Evolutionary conservation across 1,140 invertebrate genomes (phyloP).

Genomic region (Gonioctena quinquepunctata): DNA sequence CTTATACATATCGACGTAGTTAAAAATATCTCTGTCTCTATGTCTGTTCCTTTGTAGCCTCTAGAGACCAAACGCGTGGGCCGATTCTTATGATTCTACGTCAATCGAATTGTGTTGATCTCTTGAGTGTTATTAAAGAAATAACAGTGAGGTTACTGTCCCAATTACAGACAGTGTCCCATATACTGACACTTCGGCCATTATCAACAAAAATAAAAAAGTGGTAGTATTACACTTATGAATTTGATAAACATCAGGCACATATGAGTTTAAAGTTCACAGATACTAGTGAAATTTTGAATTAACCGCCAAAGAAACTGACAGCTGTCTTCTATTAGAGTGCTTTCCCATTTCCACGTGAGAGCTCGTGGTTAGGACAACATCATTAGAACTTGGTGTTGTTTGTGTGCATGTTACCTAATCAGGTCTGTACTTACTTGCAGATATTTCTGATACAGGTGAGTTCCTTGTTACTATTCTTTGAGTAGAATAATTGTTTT

Average conservation of each 20-base stretch:
- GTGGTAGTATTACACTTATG: neutral
- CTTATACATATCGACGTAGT: no score
- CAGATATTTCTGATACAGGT: neutral
- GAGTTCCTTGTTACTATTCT: neutral
- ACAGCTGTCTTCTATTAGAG: neutral
- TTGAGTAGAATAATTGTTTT: neutral
- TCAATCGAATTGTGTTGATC: no score
- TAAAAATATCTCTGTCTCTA: no score
- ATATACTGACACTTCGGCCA: neutral
- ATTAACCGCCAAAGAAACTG: neutral
- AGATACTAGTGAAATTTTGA: neutral
- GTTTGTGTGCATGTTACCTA: neutral
- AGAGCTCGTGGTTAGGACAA: neutral
- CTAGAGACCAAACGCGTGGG: no score
- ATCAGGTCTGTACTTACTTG: neutral
- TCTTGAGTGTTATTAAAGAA: no score
- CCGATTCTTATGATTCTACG: no score
- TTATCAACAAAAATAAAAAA: neutral
- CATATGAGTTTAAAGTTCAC: neutral
- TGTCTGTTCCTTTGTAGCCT: no score
- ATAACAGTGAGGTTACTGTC: neutral
- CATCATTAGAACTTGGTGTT: neutral
- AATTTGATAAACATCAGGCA: neutral
- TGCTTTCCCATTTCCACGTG: neutral
- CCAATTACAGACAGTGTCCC: neutral